A percentile compares a stretch with the other conserved stretches of the same genome.
phyloP scores from a whole-genome alignment of 2,797 vertebrate species.

The Hafferia zeledoni region DNA sequence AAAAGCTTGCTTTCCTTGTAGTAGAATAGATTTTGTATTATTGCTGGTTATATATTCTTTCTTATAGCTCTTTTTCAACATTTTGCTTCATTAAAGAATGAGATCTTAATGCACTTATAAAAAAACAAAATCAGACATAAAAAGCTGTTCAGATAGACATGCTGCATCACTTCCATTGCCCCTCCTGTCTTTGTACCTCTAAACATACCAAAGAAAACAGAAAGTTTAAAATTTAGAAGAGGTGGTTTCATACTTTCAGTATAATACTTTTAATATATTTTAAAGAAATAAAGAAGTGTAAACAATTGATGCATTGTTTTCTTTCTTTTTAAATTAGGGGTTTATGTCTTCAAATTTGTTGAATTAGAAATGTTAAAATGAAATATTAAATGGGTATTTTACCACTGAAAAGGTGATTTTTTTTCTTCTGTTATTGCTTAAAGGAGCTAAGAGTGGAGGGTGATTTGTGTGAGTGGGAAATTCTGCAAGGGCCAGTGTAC shows the following conservation, averaged over 20 bases:
- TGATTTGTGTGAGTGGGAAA: not conserved
- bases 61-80: not conserved
- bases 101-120: not conserved
- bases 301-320: not conserved
- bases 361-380: not conserved
- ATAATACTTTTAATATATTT: not conserved
- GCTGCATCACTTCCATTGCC: not conserved
- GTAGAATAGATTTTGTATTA: not conserved
- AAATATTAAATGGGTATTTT: not conserved
- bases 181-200: not conserved
- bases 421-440: not conserved
- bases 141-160: not conserved
- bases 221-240: not conserved
- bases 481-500: not conserved
- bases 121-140: not conserved
- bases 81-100: not conserved
- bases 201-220: not conserved
- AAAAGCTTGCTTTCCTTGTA: not conserved
- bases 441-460: not conserved
- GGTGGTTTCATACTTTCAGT: accelerated
- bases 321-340: not conserved
- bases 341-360: not conserved
- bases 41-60: not conserved
- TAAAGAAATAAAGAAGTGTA: not conserved
- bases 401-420: not conserved